Evolutionary conservation across 2,888 invertebrate genomes (phyloP), one percentile per base, ranked within the genome.

Genomic region (Oligia strigilis): DNA sequence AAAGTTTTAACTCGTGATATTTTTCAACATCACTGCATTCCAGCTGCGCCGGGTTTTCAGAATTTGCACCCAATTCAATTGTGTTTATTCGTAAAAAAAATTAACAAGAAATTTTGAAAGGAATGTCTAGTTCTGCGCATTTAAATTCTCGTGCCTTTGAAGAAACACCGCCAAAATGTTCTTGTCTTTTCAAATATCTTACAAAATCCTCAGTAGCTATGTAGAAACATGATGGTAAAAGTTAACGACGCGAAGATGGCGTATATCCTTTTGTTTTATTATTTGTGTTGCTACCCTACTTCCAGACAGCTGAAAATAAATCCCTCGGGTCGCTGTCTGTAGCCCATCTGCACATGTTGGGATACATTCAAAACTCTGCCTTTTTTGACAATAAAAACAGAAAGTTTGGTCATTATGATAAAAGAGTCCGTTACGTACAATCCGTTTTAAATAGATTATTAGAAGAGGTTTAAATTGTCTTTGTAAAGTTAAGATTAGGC

Each of bases 251-350:
- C 66, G 77, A 77, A 82, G 77, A 80, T 76, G 75, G 74, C 76
- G 77, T 73, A 19, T 72, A 75, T 82, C 29, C 82, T 84, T 88
- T 88, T 88, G 83, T 87, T 86, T 87, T 82, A n/a, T 85, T 85
- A 80, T 86, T 86, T 82, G 49, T 83, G 72, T 82, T 78, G 83
- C 83, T 86, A 86, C 83, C 87, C 88, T 83, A 82, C 82, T 82
- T 85, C 71, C 80, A 86, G 78, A 73, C 77, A 58, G 82, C 85
- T 85, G 46, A 80, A 91, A 91, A 91, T 91, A 91, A 89, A 90
- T 83, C 77, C 70, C 74, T 74, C 78, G 69, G 83, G 73, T 73
- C 80, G 84, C 36, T 70, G 78, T 81, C 74, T 82, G 75, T 70
- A 72, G 72, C 82, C 81, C 89, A 84, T 87, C 85, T 86, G 87